A percentile compares a stretch with the other conserved stretches of the same genome.
These are phyloP conservation scores for Drosophila suzukii DNA, from an alignment of 1,140 invertebrate genomes.

Conservation along the genomic window DNA sequence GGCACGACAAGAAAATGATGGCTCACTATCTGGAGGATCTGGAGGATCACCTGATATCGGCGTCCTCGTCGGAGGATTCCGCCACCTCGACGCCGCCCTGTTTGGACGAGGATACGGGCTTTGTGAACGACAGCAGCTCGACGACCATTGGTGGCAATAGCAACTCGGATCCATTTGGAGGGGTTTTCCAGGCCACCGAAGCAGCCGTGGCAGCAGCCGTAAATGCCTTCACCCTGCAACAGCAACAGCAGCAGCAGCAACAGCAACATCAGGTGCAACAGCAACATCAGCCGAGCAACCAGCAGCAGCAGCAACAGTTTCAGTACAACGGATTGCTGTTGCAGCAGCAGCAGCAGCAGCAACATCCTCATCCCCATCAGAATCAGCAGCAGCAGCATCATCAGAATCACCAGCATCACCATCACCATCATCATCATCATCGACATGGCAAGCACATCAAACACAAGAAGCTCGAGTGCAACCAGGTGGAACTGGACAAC, in stretches of 20 bases:
- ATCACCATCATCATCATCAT: conserved; percentile 16
- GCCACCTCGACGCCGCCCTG: conserved; percentile 13
- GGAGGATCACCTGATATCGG: conserved; percentile 25
- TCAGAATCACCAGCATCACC: conserved; percentile 26
- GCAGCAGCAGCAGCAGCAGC: conserved; percentile 36
- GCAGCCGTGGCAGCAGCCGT: conserved; percentile 31
- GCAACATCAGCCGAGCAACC: conserved; percentile 36
- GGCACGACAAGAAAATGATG: conserved; percentile 59
- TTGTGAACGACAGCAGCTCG: conserved; percentile 58
- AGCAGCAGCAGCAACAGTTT: conserved; percentile 35
- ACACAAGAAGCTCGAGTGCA: conserved; percentile 88
- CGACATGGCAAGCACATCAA: conserved; percentile 84
- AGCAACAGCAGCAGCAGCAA: conserved; percentile 39
- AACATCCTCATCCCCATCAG: not conserved
- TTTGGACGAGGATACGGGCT: conserved; percentile 66
- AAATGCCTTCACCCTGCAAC: conserved; percentile 35
- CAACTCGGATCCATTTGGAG: conserved; percentile 50
- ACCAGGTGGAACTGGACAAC: conserved; percentile 87
- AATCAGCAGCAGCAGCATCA: conserved; percentile 37
- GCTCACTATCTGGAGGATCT: conserved; percentile 63
- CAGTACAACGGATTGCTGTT: conserved; percentile 40
- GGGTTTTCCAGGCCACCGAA: conserved; percentile 54
- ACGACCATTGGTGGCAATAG: conserved; percentile 9
- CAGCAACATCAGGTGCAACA: conserved; percentile 18
- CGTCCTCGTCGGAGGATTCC: conserved; percentile 50